phyloP scores from a whole-genome alignment of 2,113 vertebrate genomes.

The Varanus salvator region DNA sequence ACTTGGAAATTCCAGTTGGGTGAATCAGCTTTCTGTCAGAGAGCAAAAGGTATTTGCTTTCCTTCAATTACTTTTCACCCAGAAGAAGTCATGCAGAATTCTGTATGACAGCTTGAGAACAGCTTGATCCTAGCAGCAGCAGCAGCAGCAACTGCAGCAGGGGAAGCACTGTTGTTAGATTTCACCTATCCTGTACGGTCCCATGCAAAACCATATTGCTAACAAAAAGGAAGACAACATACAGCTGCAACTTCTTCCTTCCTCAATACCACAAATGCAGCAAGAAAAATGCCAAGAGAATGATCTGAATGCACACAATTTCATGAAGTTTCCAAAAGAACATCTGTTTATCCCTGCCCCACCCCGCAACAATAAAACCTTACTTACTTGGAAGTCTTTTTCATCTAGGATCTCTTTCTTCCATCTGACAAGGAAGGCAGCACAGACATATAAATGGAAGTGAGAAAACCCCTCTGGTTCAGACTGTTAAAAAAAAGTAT shows the following conservation, averaged over 20 bases:
- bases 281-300: not conserved
- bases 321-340: not conserved
- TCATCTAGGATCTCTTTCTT: conserved; percentile 88
- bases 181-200: not conserved
- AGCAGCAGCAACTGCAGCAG: not conserved
- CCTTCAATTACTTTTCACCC: not conserved
- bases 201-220: not conserved
- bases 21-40: not conserved
- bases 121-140: not conserved
- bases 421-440: conserved; percentile 95
- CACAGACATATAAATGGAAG: conserved; percentile 97
- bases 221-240: not conserved
- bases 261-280: not conserved
- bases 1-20: not conserved
- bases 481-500: conserved; percentile 75
- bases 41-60: not conserved
- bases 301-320: not conserved
- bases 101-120: not conserved
- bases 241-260: too few species aligned
- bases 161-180: not conserved
- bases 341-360: not conserved
- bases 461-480: conserved; percentile 98
- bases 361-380: not conserved
- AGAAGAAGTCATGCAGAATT: not conserved
- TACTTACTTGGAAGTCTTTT: conserved; percentile 92